Evolutionary conservation across 2,888 invertebrate genomes (phyloP), one percentile per base, ranked within the genome.

Genomic region (Orchesellides sinensis): DNA sequence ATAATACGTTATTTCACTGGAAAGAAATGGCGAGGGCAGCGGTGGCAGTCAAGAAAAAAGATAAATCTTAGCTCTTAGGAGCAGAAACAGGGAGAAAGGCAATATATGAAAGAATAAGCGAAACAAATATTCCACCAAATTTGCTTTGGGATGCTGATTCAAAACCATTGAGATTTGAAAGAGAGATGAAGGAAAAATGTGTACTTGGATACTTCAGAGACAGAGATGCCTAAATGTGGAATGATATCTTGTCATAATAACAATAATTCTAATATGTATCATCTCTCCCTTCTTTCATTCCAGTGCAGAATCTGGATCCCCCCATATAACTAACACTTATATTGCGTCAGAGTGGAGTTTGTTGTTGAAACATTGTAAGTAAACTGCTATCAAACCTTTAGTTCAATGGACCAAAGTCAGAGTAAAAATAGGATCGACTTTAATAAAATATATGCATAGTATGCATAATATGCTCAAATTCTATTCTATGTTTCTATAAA

Each of bases 121-220:
- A 77, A 68, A 77, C 77, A 77, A 77, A 77, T 77, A 68, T 68
- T 77, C 77, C 77, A 69, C 68, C 77, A 77, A 77, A 77, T 77
- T 77, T 77, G 77, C 68, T 77, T 77, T 68, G 77, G 77, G 77
- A 75, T 75, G 75, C 75, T 68, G 77, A 77, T 68, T 77, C 77
- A 68, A 77, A 75, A 68, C 77, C 77, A 61, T 77, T 77, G 77
- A 77, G 77, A 77, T 77, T 77, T 68, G 68, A 49, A 61, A 54
- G 54, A 19, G 19, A 25, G 40, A 8, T 17, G 25, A n/a, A 17
- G 29, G 14, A 59, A 32, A 66, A 40, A 63, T 40, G 32, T 10
- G 2, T 40, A 40, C n/a, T 14, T 40, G 40, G 17, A 52, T 3
- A n/a, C n/a, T n/a, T n/a, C n/a, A n/a, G n/a, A n/a, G 52, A 52